Conservation (phyloP, 1,140 invertebrate species). For the Saxidomus purpurata region DNA sequence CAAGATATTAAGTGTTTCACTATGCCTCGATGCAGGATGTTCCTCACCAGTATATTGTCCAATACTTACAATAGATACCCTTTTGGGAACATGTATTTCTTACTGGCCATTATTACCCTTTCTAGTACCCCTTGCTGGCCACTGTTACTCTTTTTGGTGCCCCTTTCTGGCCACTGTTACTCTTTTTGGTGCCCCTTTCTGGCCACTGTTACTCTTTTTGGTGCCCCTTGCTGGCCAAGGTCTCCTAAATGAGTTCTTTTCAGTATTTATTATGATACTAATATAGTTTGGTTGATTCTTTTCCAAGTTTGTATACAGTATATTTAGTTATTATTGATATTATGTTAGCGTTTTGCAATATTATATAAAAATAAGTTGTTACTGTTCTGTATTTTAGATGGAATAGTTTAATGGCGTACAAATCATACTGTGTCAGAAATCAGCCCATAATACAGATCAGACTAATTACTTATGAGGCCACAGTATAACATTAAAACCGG, state of each 20-base stretch:
- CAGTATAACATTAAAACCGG: too few species aligned
- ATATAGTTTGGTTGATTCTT: background rate
- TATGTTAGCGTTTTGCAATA: background rate
- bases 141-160: background rate
- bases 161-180: background rate
- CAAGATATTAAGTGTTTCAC: too few species aligned
- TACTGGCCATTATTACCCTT: background rate
- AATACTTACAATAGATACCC: background rate
- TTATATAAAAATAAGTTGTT: background rate
- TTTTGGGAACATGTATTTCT: background rate
- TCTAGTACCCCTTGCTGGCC: background rate
- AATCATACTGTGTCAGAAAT: too few species aligned
- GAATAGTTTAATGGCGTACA: too few species aligned
- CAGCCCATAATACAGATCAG: too few species aligned
- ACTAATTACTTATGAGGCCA: too few species aligned
- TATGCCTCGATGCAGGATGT: too few species aligned
- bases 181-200: background rate
- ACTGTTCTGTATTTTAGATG: background rate
- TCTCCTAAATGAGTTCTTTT: background rate
- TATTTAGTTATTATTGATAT: background rate
- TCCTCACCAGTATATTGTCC: too few species aligned
- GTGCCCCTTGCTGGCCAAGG: constrained; percentile 41
- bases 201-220: background rate
- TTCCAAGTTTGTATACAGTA: background rate
- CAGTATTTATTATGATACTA: constrained; percentile 13